Evolutionary conservation across 2,797 vertebrate species (phyloP).

Genomic region (Scarus forsteni): DNA sequence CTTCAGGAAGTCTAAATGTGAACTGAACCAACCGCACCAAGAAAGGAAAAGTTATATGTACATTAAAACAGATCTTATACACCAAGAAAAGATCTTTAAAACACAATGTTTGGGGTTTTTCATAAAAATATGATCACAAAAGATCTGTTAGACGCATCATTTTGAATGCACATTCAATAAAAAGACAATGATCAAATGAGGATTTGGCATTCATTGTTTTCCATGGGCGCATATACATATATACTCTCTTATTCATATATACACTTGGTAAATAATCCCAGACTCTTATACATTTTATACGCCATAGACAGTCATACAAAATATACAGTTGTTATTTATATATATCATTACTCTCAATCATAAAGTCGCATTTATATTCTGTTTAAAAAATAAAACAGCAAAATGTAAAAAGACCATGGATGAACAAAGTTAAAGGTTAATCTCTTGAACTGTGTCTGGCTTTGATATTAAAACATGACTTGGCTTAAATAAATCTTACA

Average conservation of each 20-base stretch:
- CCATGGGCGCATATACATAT: slow-evolving; percentile 75
- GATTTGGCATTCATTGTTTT: slow-evolving; percentile 83
- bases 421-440: slow-evolving; percentile 75
- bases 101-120: slow-evolving; percentile 18
- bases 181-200: slow-evolving; percentile 63
- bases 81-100: slow-evolving; percentile 10
- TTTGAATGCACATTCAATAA: slow-evolving; percentile 21
- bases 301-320: slow-evolving; percentile 76
- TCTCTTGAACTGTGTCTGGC: slow-evolving; percentile 89
- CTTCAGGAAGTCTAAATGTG: slow-evolving; percentile 22
- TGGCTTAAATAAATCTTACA: slow-evolving; percentile 84
- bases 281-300: slow-evolving; percentile 75
- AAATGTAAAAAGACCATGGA: slow-evolving; percentile 65
- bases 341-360: slow-evolving; percentile 60
- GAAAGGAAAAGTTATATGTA: background rate
- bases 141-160: background rate
- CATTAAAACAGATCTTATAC: slow-evolving; percentile 5
- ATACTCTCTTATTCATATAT: slow-evolving; percentile 69
- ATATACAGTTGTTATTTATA: slow-evolving; percentile 74
- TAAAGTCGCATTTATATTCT: slow-evolving; percentile 57
- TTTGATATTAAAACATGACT: slow-evolving; percentile 84
- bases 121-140: slow-evolving; percentile 15
- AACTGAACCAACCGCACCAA: background rate
- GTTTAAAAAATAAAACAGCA: slow-evolving; percentile 75
- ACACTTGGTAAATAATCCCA: slow-evolving; percentile 66